These are phyloP conservation scores for Cryptophagus acutangulus DNA, from an alignment of 2,888 invertebrate genomes.

Conservation along the genomic window DNA sequence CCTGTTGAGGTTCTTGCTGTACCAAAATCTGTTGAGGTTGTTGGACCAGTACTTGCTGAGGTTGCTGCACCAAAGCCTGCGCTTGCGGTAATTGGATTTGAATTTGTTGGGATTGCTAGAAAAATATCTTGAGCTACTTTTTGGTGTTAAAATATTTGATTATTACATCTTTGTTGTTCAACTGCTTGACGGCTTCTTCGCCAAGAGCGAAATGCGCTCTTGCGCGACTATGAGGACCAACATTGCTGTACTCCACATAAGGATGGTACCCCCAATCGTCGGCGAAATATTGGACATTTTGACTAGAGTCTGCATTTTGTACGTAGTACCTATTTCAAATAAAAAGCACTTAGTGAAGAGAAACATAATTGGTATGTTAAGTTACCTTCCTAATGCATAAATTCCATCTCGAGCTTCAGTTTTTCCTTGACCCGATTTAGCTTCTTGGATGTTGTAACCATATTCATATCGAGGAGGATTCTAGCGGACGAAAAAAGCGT, in stretches of 20 bases:
- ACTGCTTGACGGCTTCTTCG: conserved; percentile 51
- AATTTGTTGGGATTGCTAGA: conserved; percentile 1
- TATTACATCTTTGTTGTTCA: conserved; percentile 36
- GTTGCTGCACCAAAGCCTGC: conserved; percentile 10
- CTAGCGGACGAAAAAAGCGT: conserved; percentile 39
- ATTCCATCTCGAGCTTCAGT: conserved; percentile 47
- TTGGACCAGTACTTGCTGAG: conserved; percentile 12
- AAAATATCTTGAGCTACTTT: conserved; percentile 1
- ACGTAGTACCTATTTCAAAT: conserved; percentile 41
- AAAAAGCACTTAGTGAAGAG: conserved; percentile 1
- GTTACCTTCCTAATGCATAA: conserved; percentile 48
- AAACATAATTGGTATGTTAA: neutral
- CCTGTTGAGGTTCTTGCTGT: conserved; percentile 15
- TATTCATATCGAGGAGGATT: conserved; percentile 53
- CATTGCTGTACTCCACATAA: conserved; percentile 54
- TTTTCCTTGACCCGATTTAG: conserved; percentile 47
- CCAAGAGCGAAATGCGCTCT: conserved; percentile 55
- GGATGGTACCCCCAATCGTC: conserved; percentile 64
- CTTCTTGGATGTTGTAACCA: conserved; percentile 47
- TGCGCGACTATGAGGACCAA: conserved; percentile 50
- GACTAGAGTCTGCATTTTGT: conserved; percentile 41
- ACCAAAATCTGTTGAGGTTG: conserved; percentile 7
- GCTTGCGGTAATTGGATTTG: conserved; percentile 9
- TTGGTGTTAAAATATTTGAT: neutral
- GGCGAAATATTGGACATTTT: conserved; percentile 57